Conservation (phyloP, 2,113 vertebrate species). For the Gila orcuttii region DNA sequence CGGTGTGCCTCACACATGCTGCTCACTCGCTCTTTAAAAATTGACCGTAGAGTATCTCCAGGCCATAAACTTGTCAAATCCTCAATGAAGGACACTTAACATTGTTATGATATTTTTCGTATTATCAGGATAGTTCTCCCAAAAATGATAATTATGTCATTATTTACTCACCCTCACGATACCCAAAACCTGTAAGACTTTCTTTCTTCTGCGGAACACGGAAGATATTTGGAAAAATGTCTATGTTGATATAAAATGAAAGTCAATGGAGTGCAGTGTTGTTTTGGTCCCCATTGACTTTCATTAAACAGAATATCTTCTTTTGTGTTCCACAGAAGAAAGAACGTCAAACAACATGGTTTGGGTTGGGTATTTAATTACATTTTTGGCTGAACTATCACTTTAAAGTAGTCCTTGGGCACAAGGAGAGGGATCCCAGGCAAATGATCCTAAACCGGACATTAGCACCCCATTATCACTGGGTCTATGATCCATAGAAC, state of each 20-base stretch:
- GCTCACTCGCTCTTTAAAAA: constrained; percentile 13
- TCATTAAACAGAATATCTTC: background rate
- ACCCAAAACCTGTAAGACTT: background rate
- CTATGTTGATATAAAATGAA: background rate
- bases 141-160: background rate
- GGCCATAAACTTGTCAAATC: constrained; percentile 23
- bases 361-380: background rate
- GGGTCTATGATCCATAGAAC: background rate
- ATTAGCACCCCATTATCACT: background rate
- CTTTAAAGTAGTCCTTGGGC: background rate
- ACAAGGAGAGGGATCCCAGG: background rate
- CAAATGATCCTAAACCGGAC: background rate
- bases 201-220: background rate
- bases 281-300: background rate
- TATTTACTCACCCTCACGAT: background rate
- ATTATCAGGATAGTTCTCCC: background rate
- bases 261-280: background rate
- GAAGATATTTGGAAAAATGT: background rate
- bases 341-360: background rate
- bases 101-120: background rate
- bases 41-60: constrained; percentile 31
- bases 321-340: background rate
- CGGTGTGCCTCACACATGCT: constrained; percentile 16
- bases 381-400: background rate
- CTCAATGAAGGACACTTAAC: constrained; percentile 28